These are phyloP conservation scores for Limnothrissa miodon DNA, from an alignment of 2,113 vertebrate genomes.

Conservation along the genomic window DNA sequence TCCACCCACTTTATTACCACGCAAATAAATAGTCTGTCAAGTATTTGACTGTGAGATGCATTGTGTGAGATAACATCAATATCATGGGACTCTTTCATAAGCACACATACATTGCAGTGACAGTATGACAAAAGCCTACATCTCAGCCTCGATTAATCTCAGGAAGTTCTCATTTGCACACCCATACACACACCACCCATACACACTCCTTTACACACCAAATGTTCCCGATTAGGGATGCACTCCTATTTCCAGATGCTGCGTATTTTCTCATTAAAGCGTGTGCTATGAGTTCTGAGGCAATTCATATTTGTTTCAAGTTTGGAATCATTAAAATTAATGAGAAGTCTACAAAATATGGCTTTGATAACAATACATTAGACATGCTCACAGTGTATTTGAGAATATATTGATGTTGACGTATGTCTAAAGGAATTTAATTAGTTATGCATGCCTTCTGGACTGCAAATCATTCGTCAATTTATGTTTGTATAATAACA, in stretches of 20 bases:
- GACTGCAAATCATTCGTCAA: not conserved
- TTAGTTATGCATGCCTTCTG: slow-evolving; percentile 13
- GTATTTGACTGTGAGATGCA: not conserved
- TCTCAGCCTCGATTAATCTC: not conserved
- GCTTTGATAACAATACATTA: slow-evolving; percentile 12
- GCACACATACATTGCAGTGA: not conserved
- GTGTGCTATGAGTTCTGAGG: not conserved
- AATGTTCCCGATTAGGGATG: not conserved
- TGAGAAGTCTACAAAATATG: slow-evolving; percentile 2
- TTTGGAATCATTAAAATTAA: not conserved
- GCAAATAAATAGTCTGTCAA: not conserved
- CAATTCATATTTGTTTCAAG: not conserved
- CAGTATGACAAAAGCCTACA: not conserved
- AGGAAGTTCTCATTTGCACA: not conserved
- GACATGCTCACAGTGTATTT: slow-evolving; percentile 16
- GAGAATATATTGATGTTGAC: slow-evolving; percentile 10
- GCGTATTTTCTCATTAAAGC: not conserved
- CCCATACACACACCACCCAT: not conserved
- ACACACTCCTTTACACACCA: not conserved
- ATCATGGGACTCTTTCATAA: not conserved
- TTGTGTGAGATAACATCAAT: not conserved
- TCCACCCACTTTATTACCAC: not conserved
- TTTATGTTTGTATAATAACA: slow-evolving; percentile 15
- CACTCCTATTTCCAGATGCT: not conserved
- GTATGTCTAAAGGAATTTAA: slow-evolving; percentile 7